These are phyloP conservation scores for Pollenia amentaria DNA, from an alignment of 2,888 invertebrate genomes.

Conservation along the genomic window DNA sequence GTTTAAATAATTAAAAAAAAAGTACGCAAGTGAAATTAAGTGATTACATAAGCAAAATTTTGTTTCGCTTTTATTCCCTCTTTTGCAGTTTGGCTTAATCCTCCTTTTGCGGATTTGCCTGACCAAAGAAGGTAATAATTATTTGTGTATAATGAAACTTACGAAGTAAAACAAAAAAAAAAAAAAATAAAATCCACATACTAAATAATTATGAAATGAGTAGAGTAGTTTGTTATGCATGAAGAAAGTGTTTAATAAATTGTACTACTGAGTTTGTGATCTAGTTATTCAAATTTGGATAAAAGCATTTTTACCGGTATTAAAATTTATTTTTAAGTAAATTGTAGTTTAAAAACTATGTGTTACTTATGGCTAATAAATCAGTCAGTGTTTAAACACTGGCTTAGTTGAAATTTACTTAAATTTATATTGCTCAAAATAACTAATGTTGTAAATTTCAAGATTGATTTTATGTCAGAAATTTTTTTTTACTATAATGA, in stretches of 20 bases:
- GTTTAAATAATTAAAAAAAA: constrained; percentile 3
- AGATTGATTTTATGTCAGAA: no score
- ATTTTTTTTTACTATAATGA: no score
- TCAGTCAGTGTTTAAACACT: no score
- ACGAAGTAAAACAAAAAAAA: constrained; percentile 10
- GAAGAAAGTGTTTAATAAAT: neutral
- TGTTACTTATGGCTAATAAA: no score
- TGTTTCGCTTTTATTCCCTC: neutral
- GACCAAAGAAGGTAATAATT: constrained; percentile 16
- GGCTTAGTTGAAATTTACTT: no score
- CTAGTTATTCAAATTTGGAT: constrained; percentile 20
- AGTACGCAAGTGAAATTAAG: constrained; percentile 49
- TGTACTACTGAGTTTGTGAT: constrained; percentile 5
- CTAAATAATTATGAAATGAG: constrained; percentile 40
- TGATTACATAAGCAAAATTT: constrained; percentile 52
- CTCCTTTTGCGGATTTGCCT: constrained; percentile 25
- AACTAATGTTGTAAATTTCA: no score
- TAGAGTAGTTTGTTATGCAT: constrained; percentile 1
- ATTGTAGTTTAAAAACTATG: no score
- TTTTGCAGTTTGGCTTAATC: neutral
- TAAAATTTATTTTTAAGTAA: neutral
- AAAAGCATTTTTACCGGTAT: constrained; percentile 3
- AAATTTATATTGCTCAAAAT: no score
- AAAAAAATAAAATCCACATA: constrained; percentile 19
- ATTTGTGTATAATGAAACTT: constrained; percentile 20